A percentile compares a stretch with the other conserved stretches of the same genome.
Conservation (phyloP, 2,797 vertebrate genomes). For the Acrossocheilus wenchowensis region DNA sequence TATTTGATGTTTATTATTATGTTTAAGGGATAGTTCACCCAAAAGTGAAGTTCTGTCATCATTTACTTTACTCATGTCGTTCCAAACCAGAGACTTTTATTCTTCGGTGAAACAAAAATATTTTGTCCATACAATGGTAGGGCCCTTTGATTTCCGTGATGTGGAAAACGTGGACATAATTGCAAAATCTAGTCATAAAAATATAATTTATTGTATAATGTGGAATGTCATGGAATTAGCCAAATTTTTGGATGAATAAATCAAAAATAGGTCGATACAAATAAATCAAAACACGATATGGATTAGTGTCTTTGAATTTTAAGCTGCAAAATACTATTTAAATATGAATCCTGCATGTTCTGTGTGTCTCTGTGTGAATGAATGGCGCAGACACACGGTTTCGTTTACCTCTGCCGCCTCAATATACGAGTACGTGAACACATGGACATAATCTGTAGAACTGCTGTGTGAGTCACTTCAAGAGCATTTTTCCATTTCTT, state of each 20-base stretch:
- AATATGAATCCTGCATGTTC: too few species aligned
- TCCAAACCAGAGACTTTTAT: background rate
- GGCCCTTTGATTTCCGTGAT: too few species aligned
- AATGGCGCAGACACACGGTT: background rate
- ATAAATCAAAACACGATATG: too few species aligned
- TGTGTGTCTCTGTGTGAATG: background rate
- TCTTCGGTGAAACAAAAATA: background rate
- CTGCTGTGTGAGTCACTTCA: background rate
- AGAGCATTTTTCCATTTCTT: too few species aligned
- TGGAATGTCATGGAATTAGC: background rate
- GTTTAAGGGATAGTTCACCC: background rate
- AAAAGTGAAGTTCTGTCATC: background rate
- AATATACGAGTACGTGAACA: background rate
- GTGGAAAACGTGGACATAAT: background rate
- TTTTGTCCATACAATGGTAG: background rate
- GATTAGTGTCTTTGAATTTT: too few species aligned
- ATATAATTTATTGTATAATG: background rate
- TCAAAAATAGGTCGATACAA: too few species aligned
- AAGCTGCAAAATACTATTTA: too few species aligned
- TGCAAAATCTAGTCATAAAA: background rate
- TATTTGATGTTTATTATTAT: background rate
- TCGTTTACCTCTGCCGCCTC: background rate
- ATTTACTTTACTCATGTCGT: background rate
- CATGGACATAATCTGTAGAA: background rate
- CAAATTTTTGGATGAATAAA: background rate